These are phyloP conservation scores for Paraplagusia blochii DNA, from an alignment of 2,113 vertebrate species.

Conservation along the genomic window DNA sequence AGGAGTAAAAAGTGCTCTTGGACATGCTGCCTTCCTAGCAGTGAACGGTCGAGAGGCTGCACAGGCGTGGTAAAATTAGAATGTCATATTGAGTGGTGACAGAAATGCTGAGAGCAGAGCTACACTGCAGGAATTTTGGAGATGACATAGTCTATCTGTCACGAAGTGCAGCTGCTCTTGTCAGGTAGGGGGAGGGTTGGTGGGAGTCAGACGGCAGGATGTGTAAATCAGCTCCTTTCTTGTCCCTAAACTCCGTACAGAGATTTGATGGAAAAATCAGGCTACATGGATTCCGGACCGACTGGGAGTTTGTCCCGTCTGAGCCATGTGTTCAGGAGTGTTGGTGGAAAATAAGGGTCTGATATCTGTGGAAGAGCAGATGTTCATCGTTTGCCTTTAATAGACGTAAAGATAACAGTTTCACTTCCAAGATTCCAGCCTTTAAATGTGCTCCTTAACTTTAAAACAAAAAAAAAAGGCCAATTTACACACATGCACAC, in stretches of 20 bases:
- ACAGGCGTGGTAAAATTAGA: conserved; percentile 74
- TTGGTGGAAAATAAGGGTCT: too few relatives aligned
- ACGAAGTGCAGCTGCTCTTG: conserved; percentile 74
- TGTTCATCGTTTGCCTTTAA: conserved; percentile 23
- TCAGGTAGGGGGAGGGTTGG: conserved; percentile 51
- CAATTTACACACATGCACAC: conserved; percentile 18
- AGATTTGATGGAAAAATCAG: conserved; percentile 64
- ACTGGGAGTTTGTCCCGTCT: conserved; percentile 17
- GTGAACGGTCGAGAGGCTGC: not conserved
- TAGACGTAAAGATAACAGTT: too few relatives aligned
- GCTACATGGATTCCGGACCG: conserved; percentile 31
- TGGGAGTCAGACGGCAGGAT: conserved; percentile 9
- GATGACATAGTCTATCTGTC: conserved; percentile 71
- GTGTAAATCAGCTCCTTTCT: conserved; percentile 56
- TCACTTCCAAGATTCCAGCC: too few relatives aligned
- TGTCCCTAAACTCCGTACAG: conserved; percentile 38
- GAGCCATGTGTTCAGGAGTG: too few relatives aligned
- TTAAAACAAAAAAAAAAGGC: conserved; percentile 14
- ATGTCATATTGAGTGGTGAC: conserved; percentile 76
- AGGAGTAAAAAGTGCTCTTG: not conserved
- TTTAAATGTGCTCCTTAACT: not conserved
- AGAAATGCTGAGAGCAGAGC: conserved; percentile 75
- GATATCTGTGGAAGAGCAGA: not conserved
- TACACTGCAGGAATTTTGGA: conserved; percentile 64
- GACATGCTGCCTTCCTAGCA: not conserved